Conservation (phyloP, 1,140 invertebrate species). For the Drosophila ficusphila region DNA sequence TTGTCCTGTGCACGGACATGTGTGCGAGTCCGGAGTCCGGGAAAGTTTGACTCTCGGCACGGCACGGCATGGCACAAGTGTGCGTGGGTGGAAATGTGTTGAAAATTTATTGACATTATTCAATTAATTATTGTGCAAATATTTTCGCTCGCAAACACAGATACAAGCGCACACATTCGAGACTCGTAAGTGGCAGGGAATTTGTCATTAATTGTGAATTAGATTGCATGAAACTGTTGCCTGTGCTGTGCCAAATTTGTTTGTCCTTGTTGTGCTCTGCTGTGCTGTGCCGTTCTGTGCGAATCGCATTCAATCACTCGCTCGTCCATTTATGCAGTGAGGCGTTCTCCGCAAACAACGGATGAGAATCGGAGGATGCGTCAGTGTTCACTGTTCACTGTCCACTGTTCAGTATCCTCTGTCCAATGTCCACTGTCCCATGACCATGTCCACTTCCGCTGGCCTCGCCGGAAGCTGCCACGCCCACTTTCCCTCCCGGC, state of each 20-base stretch:
- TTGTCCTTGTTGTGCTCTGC: conserved; percentile 41
- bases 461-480: conserved; percentile 46
- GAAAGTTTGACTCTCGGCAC: conserved; percentile 62
- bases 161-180: conserved; percentile 1
- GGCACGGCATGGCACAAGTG: too few relatives aligned
- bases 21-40: conserved; percentile 47
- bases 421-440: conserved; percentile 39
- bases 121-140: conserved; percentile 84
- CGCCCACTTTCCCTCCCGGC: conserved; percentile 14
- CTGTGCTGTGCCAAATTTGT: conserved; percentile 47
- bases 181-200: conserved; percentile 74
- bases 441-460: conserved; percentile 73
- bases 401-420: too few relatives aligned
- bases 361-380: conserved; percentile 16
- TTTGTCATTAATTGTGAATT: conserved; percentile 82
- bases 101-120: conserved; percentile 84
- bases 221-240: conserved; percentile 78
- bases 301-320: conserved; percentile 29
- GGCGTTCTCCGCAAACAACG: conserved; percentile 60
- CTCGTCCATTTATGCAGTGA: conserved; percentile 70
- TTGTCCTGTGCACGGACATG: conserved; percentile 76
- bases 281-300: conserved; percentile 3
- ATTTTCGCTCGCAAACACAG: conserved; percentile 70
- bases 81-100: conserved; percentile 74
- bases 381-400: conserved; percentile 1